Conservation (phyloP, 1,140 invertebrate species). For the Pseudoatta argentina region DNA sequence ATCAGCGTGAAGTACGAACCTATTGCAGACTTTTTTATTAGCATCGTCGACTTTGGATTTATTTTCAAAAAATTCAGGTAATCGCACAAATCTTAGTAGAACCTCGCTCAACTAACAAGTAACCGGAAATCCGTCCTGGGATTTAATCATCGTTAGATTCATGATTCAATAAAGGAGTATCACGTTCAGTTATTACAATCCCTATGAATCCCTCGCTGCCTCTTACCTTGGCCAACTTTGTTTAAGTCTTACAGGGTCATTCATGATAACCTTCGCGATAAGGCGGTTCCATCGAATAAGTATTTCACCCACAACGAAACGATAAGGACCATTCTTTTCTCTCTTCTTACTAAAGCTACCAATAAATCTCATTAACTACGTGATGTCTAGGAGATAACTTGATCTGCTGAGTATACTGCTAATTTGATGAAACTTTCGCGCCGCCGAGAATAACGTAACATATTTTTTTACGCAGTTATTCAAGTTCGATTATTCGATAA, state of each 20-base stretch:
- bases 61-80: conserved; percentile 66
- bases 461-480: neutral
- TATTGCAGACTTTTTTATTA: conserved; percentile 26
- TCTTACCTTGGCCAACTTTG: conserved; percentile 70
- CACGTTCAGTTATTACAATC: conserved; percentile 56
- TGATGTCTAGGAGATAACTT: neutral
- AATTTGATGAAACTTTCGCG: conserved; percentile 41
- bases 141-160: conserved; percentile 76
- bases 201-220: conserved; percentile 12
- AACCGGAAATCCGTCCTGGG: conserved; percentile 74
- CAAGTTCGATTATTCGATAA: neutral
- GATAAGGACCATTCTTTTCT: conserved; percentile 67
- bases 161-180: conserved; percentile 78
- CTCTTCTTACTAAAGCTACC: conserved; percentile 63
- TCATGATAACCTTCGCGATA: conserved; percentile 76
- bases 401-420: conserved; percentile 32
- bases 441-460: neutral
- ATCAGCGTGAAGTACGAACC: neutral
- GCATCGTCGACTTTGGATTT: neutral
- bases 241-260: conserved; percentile 75
- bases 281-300: conserved; percentile 74
- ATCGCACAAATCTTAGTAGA: conserved; percentile 74
- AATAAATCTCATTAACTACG: conserved; percentile 72
- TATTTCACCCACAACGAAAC: conserved; percentile 73
- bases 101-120: conserved; percentile 72